A percentile compares a stretch with the other conserved stretches of the same genome.
Conservation (phyloP, 1,140 invertebrate species). For the Piezodorus guildinii region DNA sequence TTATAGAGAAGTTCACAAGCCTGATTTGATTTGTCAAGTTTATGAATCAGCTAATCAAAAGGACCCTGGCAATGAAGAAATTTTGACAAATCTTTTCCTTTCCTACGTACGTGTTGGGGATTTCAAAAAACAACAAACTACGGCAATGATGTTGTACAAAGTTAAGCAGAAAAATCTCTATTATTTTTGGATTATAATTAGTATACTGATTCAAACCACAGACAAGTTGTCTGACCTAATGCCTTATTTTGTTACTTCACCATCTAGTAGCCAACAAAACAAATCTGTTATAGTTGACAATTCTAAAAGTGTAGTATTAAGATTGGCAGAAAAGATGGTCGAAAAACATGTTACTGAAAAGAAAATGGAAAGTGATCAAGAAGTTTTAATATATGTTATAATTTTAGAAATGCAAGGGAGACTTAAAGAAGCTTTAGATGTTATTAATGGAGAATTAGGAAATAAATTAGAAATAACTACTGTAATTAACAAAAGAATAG, state of each 20-base stretch:
- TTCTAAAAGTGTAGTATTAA: conserved; percentile 3
- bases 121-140: conserved; percentile 82
- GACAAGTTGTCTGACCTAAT: conserved; percentile 14
- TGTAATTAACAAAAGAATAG: conserved; percentile 36
- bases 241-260: neutral
- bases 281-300: neutral
- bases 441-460: conserved; percentile 64
- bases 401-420: conserved; percentile 75
- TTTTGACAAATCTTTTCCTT: conserved; percentile 89
- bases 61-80: conserved; percentile 80
- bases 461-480: conserved; percentile 5
- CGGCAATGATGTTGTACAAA: conserved; percentile 82
- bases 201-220: conserved; percentile 77
- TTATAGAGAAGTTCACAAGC: conserved; percentile 80
- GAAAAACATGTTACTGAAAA: conserved; percentile 79
- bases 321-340: conserved; percentile 40
- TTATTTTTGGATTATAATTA: conserved; percentile 96
- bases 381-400: conserved; percentile 82
- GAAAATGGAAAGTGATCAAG: conserved; percentile 86
- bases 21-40: conserved; percentile 73
- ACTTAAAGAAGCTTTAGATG: conserved; percentile 64
- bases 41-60: conserved; percentile 80
- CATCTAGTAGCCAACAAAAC: conserved; percentile 11
- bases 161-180: conserved; percentile 88
- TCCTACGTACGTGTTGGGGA: conserved; percentile 82